phyloP scores from a whole-genome alignment of 2,888 invertebrate species.

The Latrodectus hesperus region DNA sequence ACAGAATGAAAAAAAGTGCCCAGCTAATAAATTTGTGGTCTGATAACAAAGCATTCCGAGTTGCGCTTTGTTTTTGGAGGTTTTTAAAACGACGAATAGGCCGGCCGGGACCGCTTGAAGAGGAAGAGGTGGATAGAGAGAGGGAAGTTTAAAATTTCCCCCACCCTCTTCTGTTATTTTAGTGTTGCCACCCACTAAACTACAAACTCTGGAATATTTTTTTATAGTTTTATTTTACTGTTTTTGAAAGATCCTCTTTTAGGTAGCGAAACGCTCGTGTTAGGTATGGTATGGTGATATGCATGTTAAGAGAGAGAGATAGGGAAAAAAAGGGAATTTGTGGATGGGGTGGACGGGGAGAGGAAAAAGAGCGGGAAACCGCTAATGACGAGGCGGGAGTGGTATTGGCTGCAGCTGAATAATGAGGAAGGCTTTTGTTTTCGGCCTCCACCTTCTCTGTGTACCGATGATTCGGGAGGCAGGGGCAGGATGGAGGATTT shows the following conservation, averaged over 20 bases:
- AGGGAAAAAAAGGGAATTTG: constrained; percentile 30
- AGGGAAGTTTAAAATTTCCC: constrained; percentile 15
- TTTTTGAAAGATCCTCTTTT: constrained; percentile 16
- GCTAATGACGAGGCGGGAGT: constrained; percentile 58
- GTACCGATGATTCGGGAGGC: constrained; percentile 21
- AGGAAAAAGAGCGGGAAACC: constrained; percentile 51
- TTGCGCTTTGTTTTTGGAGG: constrained; percentile 52
- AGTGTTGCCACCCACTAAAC: constrained; percentile 14
- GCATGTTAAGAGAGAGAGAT: constrained; percentile 27
- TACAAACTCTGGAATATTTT: constrained; percentile 33
- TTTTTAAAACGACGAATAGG: constrained; percentile 51
- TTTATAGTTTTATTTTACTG: constrained; percentile 18
- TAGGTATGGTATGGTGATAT: constrained; percentile 44
- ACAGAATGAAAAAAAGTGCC: constrained; percentile 11
- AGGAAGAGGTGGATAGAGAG: constrained; percentile 1
- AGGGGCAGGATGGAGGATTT: not conserved
- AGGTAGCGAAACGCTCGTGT: constrained; percentile 9
- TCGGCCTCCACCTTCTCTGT: constrained; percentile 64
- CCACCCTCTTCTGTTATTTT: constrained; percentile 53
- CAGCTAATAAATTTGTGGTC: constrained; percentile 67
- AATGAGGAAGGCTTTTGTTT: constrained; percentile 66
- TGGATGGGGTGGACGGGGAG: constrained; percentile 1
- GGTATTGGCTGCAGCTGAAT: constrained; percentile 68
- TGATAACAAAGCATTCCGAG: constrained; percentile 52
- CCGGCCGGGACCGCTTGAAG: constrained; percentile 8